phyloP scores from a whole-genome alignment of 2,888 invertebrate species.

The Sarcophaga rosellei region DNA sequence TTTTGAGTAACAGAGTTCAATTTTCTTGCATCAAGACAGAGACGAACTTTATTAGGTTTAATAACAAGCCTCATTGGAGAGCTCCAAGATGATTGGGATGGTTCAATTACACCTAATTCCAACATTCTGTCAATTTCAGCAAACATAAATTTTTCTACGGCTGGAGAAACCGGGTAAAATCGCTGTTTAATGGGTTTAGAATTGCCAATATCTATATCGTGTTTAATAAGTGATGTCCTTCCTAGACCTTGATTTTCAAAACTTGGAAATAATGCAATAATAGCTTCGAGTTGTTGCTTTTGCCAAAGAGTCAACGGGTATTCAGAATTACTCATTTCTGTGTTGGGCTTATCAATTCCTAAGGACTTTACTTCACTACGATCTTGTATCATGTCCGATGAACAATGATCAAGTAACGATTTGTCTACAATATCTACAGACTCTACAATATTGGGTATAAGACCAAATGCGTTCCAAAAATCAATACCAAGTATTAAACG shows the following conservation, averaged over 20 bases:
- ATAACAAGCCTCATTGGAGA: conserved; percentile 55
- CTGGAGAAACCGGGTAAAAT: background rate
- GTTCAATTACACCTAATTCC: conserved; percentile 2
- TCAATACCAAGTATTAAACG: conserved; percentile 40
- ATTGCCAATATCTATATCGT: conserved; percentile 32
- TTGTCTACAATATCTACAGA: background rate
- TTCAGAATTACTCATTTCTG: no score
- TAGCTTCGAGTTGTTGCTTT: background rate
- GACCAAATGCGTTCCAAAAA: conserved; percentile 40
- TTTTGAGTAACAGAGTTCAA: no score
- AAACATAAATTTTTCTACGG: background rate
- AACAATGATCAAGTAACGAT: background rate
- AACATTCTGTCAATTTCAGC: conserved; percentile 43
- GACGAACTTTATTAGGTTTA: conserved; percentile 55
- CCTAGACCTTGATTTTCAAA: conserved; percentile 26
- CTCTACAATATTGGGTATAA: conserved; percentile 41
- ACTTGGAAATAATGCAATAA: conserved; percentile 8
- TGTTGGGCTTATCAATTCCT: background rate
- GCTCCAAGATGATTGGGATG: background rate
- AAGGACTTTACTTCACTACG: background rate
- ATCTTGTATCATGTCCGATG: background rate
- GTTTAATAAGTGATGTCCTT: conserved; percentile 3
- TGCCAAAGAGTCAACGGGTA: background rate
- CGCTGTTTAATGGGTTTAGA: conserved; percentile 41
- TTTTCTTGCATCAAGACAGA: no score